Evolutionary conservation across 2,113 vertebrate species (phyloP), one percentile per base, ranked within the genome.

Genomic region (Scartelaos histophorus): DNA sequence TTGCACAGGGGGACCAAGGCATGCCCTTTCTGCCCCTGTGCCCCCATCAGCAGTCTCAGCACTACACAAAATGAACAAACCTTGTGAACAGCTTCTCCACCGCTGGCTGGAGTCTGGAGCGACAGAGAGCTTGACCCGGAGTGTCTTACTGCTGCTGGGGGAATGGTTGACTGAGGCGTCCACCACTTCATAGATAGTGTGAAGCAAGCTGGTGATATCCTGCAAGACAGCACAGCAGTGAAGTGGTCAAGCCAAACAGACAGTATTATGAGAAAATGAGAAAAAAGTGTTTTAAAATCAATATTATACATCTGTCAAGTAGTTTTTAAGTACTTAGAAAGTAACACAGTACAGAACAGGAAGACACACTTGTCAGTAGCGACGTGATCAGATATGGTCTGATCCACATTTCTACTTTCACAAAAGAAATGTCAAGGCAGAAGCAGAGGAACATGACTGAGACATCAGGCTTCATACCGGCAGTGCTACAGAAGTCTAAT

Each of bases 151-250:
- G 81, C 95, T 97, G 66, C 95, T 94, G 0, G 97, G 96, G 21
- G 97, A 98, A 85, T 99, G 97, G 93, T 99, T 99, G 82, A 99
- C 97, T 0, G 98, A 98, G 34, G 96, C 94, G 5, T 98, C 97
- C 1, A 99, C 97, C 57, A 99, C 98, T 85, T 99, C 98, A 10
- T 99, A 99, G 92, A 99, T 99, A 76, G 98, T 98, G 76, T 98
- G 97, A 79, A 99, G 95, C 87, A 99, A 90, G 91, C 97, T 98
- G 81, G 98, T 98, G 88, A 99, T 99, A 80, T 99, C 98, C 97
- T 99, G 80, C 67, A 65, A 69, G 46, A 66, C n/a, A 46, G 7
- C 10, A 43, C 38, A 43, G 38, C 10, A 10, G 38, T 43, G 10
- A 19, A 7, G 7, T 54, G 19, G 17, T n/a, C n/a, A n/a, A 10